Base-by-base conservation (phyloP, 2,888 invertebrate species). In the Harpagoxenus sublaevis region DNA sequence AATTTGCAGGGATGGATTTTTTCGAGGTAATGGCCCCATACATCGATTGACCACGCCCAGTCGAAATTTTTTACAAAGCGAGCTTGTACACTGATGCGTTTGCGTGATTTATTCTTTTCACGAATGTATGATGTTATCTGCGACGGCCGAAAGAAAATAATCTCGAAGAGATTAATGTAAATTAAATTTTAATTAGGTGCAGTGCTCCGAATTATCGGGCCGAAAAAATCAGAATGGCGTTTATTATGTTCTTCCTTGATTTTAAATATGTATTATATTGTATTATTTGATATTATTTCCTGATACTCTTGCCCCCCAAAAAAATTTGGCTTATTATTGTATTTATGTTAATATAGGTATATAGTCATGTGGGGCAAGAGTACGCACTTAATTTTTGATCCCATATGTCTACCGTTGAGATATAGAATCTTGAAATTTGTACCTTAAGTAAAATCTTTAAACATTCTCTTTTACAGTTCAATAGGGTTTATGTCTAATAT, bases 11-110 rank as follows among this genome's bases (percentile, higher is more conserved):
- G 55, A 74, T 55, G 83, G 75, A 78, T 88, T 87, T 83, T 84
- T 90, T 86, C 84, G 89, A 88, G 85, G 84, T 87, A 86, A 89
- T 87, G 66, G 18, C 78, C 65, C 85, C 88, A 92, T 93, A 89
- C 89, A 93, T 92, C 90, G 93, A 93, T 91, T 86, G 86, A 89
- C 90, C 91, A 90, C 93, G 93, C 93, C 93, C 92, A 91, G 92
- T 89, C 93, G 31, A 68, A 68, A 18, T n/a, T 55, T 42, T 53
- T 68, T 42, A 42, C 28, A 55, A 42, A 53, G 10, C 12, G 39
- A 23, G 18, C 18, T 28, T 53, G 15, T 48, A 31, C 31, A 55
- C 35, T 42, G 77, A 65, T 31, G 12, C 28, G 23, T 77, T 65
- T 48, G 42, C 15, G n/a, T 68, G 53, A 66, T 42, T 65, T 39